A percentile compares a stretch with the other conserved stretches of the same genome.
phyloP scores from a whole-genome alignment of 2,113 vertebrate species.

The Gobio gobio region DNA sequence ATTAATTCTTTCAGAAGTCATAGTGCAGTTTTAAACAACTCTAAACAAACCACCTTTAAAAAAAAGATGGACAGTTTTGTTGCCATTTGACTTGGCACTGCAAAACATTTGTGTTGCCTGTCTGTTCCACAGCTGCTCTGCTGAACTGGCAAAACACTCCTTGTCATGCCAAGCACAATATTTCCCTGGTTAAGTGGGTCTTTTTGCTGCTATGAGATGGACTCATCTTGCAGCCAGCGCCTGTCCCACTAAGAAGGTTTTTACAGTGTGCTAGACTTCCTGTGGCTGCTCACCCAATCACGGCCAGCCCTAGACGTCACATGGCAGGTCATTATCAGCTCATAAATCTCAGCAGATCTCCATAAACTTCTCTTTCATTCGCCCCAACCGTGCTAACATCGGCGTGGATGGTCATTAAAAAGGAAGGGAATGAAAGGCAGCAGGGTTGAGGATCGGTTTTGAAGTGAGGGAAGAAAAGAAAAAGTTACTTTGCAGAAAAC shows the following conservation, averaged over 20 bases:
- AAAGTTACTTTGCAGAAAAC: not conserved
- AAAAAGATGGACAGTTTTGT: not conserved
- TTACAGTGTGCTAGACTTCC: constrained; percentile 71
- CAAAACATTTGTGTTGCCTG: constrained; percentile 27
- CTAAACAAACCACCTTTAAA: not conserved
- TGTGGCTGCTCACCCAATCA: constrained; percentile 70
- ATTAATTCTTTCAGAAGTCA: not conserved
- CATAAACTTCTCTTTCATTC: constrained; percentile 77
- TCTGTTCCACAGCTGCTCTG: constrained; percentile 38
- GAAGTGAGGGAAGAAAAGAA: constrained; percentile 29
- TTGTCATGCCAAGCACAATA: constrained; percentile 48
- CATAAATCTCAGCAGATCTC: constrained; percentile 78
- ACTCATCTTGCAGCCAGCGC: constrained; percentile 54
- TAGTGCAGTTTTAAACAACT: not conserved
- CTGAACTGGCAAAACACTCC: constrained; percentile 33
- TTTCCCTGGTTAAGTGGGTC: constrained; percentile 48
- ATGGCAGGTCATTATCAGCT: constrained; percentile 78
- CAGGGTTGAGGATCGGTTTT: constrained; percentile 2
- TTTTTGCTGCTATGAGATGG: constrained; percentile 54
- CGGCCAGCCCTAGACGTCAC: constrained; percentile 67
- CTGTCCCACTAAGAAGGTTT: constrained; percentile 60
- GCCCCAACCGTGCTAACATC: constrained; percentile 67
- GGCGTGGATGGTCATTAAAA: constrained; percentile 68
- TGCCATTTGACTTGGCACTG: constrained; percentile 18
- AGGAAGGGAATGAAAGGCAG: constrained; percentile 32